Conservation (phyloP, 30 jellyfish, hydroid and myxozoan species). For the Hydractinia echinata region DNA sequence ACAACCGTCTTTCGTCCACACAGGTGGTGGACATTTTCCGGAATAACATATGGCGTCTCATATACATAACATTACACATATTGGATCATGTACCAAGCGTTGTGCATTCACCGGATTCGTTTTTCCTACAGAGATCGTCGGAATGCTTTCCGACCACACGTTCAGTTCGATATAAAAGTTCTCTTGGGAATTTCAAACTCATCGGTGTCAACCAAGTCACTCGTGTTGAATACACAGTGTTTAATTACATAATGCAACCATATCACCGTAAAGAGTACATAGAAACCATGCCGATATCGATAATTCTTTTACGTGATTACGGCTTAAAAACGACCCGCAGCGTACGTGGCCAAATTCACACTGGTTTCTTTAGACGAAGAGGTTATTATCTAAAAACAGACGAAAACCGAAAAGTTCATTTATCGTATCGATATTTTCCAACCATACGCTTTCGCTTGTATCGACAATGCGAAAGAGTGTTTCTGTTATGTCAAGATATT, state of each 20-base stretch:
- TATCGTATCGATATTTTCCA: conserved; percentile 45
- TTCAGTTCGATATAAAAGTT: conserved; percentile 7
- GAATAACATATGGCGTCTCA: conserved; percentile 28
- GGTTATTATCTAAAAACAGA: conserved; percentile 35
- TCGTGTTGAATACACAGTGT: conserved; percentile 31
- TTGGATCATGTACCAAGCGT: conserved; percentile 25
- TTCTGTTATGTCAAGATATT: conserved; percentile 33
- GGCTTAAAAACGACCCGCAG: conserved; percentile 32
- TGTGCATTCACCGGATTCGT: not conserved
- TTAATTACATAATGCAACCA: conserved; percentile 22
- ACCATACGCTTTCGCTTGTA: conserved; percentile 37
- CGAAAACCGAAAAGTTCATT: conserved; percentile 39
- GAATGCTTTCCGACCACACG: conserved; percentile 39
- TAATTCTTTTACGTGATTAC: conserved; percentile 9
- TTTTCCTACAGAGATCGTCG: conserved; percentile 14
- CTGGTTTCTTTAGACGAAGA: conserved; percentile 34
- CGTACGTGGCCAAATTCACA: conserved; percentile 7
- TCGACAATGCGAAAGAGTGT: not conserved
- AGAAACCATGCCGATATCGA: conserved; percentile 7
- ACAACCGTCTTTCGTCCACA: not conserved
- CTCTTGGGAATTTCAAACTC: conserved; percentile 17
- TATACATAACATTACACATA: conserved; percentile 9
- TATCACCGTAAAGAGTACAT: conserved; percentile 24
- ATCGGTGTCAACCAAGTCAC: conserved; percentile 25
- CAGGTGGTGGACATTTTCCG: conserved; percentile 5